Base-by-base conservation (phyloP, 2,888 invertebrate species). In the Dynastes grantii region DNA sequence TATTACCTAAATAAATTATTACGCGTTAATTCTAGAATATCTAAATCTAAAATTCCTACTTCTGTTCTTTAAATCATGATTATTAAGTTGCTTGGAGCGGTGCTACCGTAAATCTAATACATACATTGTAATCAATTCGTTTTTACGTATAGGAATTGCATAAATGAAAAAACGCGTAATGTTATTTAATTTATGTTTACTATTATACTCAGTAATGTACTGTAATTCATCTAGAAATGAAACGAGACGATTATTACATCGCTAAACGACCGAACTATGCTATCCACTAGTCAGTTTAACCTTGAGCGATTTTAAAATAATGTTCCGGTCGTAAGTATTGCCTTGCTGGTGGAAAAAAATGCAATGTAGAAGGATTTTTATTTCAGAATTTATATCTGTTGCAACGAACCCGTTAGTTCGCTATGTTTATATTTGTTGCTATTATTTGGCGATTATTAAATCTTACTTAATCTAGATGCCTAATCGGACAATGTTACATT, bases 231-330 rank as follows among this genome's bases (percentile, higher is more conserved):
- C 27, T 71, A 37, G 55, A 73, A 61, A 73, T 40, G 27, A 37
- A 45, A 45, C 45, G 45, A 45, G 45, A 40, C 40, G n/a, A 45
- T 27, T 29, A 68, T 68, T 49, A 29, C 32, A 37, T 37, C 32
- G 32, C 13, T 75, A 45, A 75, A 75, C 37, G 13, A 2, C 22
- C n/a, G 55, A 58, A 58, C 55, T 58, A 16, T 53, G 53, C n/a
- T 68, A 51, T 68, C 29, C 51, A 45, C 29, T 27, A 51, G 68
- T 51, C 27, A 1, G 68, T 75, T 58, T 71, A 75, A 75, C 73
- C 73, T 75, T 75, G 73, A 49, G 45, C 49, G 45, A 75, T 75
- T 75, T 55, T 75, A 27, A 68, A 75, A 75, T 37, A 37, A 37
- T 73, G 61, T 45, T 32, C n/a, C 16, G 58, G 8, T 32, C 4